Base-by-base conservation (phyloP, 1,140 invertebrate species). In the Potamilus streckersoni region DNA sequence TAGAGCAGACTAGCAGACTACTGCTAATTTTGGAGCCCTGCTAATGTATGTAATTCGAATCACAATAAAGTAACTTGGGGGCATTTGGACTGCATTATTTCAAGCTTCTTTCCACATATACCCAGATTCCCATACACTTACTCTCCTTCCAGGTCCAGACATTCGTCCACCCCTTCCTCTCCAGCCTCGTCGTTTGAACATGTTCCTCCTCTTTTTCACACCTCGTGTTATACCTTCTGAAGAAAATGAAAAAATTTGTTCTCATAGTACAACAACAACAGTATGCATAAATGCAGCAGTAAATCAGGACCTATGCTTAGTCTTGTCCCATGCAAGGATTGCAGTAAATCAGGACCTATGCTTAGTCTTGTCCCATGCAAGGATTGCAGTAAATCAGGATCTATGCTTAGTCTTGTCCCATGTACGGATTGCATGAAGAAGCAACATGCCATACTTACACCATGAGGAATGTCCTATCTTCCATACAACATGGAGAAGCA, bases 191-290 rank as follows among this genome's bases (percentile, higher is more conserved):
- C 67, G 23, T 69, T 69, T 69, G 55, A 58, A 58, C 67, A 69
- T 20, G n/a, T 56, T 69, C 49, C 56, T 79, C 66, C 71, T 75
- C 27, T 71, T 72, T 69, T 76, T 79, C 20, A 38, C 76, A 73
- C 64, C 78, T 71, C 66, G 75, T 79, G 17, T 38, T 38, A 38
- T 38, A 49, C 67, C 67, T 58, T 58, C 67, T 69, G n/a, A 19
- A 20, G 12, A 20, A 57, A 69, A 57, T 0, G 38, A 38, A 38
- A 6, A 23, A 23, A 23, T 38, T 38, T 38, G 0, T 38, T 2
- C 38, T 38, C 8, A 38, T 38, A 38, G 38, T 38, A 3, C 38
- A 8, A 38, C 8, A 6, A 38, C 8, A 38, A 0, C 38, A 38
- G 8, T 38, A 38, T 38, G 38, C 38, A 38, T 38, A 38, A 38